A percentile compares a stretch with the other conserved stretches of the same genome.
phyloP scores from a whole-genome alignment of 2,797 vertebrate species.

The Aythya fuligula region DNA sequence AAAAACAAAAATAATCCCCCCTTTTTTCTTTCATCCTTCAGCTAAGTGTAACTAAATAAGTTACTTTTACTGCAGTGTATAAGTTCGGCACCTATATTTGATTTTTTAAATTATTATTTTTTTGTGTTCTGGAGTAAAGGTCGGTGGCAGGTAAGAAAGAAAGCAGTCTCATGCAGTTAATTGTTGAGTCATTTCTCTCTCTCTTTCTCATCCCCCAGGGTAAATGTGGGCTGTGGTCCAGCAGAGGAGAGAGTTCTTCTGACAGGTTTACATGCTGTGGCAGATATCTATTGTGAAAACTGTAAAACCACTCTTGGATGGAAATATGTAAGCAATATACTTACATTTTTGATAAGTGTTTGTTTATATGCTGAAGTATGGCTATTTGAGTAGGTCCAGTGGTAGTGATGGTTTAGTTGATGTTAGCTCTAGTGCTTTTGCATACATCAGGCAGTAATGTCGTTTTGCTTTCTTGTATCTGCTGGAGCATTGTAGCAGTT shows the following conservation, averaged over 20 bases:
- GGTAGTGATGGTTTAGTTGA: not conserved
- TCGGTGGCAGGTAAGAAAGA: not conserved
- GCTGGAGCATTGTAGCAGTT: not conserved
- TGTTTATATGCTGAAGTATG: not conserved
- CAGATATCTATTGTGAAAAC: constrained; percentile 99
- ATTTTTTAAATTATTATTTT: not conserved
- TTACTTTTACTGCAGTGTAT: not conserved
- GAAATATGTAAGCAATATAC: constrained; percentile 91
- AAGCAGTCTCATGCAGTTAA: fast-evolving
- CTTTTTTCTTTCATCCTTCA: not conserved
- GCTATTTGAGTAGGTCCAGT: not conserved
- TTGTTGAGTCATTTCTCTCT: not conserved
- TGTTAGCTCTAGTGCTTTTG: not conserved
- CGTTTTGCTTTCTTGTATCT: not conserved
- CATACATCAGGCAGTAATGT: fast-evolving
- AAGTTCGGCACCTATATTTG: not conserved
- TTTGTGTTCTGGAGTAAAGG: not conserved
- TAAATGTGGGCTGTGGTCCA: constrained; percentile 97
- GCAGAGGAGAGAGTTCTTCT: constrained; percentile 96
- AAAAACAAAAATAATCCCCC: not conserved
- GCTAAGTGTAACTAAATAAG: not conserved
- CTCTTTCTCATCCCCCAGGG: constrained; percentile 76
- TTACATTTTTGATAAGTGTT: not conserved
- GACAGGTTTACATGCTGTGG: constrained; percentile 95
- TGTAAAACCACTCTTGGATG: constrained; percentile 99